Percentiles rank a stretch among this genome's conserved stretches.
Evolutionary conservation across 2,888 invertebrate species (phyloP).

Genomic region (Lepetodrilus schrolli): DNA sequence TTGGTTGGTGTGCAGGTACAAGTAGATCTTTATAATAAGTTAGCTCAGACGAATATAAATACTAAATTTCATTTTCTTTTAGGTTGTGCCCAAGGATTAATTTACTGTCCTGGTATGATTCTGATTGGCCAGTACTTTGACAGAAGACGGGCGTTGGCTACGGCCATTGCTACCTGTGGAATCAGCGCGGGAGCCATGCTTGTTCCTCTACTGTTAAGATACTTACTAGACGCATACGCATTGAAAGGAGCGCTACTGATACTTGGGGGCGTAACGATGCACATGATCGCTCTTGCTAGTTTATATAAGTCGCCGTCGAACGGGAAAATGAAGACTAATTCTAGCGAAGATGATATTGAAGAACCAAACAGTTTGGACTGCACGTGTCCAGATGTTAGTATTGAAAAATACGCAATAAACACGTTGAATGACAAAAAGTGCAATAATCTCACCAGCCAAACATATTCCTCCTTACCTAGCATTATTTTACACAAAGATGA

Average conservation of each 20-base stretch:
- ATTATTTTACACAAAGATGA: too few species aligned
- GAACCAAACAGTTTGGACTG: neutral
- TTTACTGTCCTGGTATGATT: slow-evolving; percentile 11
- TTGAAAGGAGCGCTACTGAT: neutral
- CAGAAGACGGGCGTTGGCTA: neutral
- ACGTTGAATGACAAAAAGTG: neutral
- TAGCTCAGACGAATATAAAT: too few species aligned
- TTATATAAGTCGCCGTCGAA: neutral
- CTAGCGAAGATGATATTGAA: neutral
- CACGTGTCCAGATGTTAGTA: neutral
- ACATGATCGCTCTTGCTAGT: neutral
- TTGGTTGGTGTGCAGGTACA: too few species aligned
- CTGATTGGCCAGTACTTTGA: slow-evolving; percentile 6
- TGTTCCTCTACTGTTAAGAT: neutral
- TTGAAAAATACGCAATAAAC: neutral
- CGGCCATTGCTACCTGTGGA: neutral
- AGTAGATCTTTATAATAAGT: too few species aligned
- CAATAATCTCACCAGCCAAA: neutral
- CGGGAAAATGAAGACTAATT: neutral
- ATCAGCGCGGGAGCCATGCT: neutral
- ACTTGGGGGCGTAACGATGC: neutral
- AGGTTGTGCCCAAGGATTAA: neutral
- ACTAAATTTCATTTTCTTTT: too few species aligned
- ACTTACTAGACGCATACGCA: neutral
- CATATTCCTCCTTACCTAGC: too few species aligned